Evolutionary conservation across 2,113 vertebrate genomes (phyloP), one percentile per base, ranked within the genome.

Genomic region (Podiceps cristatus): DNA sequence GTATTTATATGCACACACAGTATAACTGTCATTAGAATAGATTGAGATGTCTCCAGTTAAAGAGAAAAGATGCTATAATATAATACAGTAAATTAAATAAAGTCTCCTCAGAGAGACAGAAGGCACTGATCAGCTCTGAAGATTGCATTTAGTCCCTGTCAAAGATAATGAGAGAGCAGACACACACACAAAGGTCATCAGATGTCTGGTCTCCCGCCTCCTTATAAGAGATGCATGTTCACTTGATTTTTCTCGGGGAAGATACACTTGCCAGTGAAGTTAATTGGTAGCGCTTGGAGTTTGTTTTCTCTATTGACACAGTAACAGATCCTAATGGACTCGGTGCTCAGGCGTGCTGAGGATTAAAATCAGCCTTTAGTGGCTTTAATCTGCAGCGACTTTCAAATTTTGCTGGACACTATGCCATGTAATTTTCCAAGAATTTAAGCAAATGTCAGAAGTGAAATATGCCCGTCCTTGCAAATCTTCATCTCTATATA

Each of bases 281-380:
- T 95, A 96, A 95, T 90, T 90, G 88, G 68, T n/a, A 68, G 85
- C 10, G 13, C 55, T 35, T 52, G 10, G 44, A 83, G 67, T 93
- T 92, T 92, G 72, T 92, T 93, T 90, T 90, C 81, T 82, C 82
- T 86, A 45, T 58, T 88, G 90, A 86, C 79, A 83, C 52, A 49
- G 50, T 83, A 96, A 86, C 71, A 90, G 82, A 86, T 64, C 60
- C 67, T 88, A 90, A 96, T 52, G 68, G 81, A 90, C 50, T 35
- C 78, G 1, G 19, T 24, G 59, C 71, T 85, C 71, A 19, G 79
- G 35, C 18, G 1, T 73, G 80, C 45, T 45, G n/a, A 86, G 84
- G 80, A 77, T 88, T 84, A 60, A 60, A 92, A 88, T 62, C 40
- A 95, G 60, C 49, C 18, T 42, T 42, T 9, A 50, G 58, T 12